Evolutionary conservation across 2,888 invertebrate species (phyloP), one percentile per base, ranked within the genome.

Genomic region (Acanthosepion esculentum): DNA sequence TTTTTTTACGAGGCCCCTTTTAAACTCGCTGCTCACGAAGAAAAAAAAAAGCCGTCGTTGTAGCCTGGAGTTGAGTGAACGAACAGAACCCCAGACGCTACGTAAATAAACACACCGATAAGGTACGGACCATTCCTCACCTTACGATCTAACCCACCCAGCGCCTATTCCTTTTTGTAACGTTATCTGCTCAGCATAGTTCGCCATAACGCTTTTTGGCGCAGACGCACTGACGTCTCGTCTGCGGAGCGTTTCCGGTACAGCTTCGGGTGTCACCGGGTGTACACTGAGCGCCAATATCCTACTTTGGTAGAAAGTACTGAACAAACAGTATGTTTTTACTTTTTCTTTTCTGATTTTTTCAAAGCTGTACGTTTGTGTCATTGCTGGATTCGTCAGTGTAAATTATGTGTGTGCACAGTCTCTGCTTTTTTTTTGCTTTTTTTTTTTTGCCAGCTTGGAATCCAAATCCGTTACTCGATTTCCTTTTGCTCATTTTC

Each of bases 1-100:
- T 78, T 3, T 15, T 78, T 78, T 78, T 78, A 33, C 2, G n/a
- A 4, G n/a, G 78, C n/a, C 12, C 0, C 78, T 12, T n/a, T 78
- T n/a, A 78, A 78, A 78, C n/a, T n/a, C 78, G 78, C n/a, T 78
- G 78, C n/a, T 12, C 78, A 33, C 78, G 78, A 78, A 78, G 29
- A 78, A 29, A 78, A 78, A 78, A 78, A 23, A 78, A 78, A 78
- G 2, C 12, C 78, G 78, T n/a, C n/a, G n/a, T 33, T 33, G 78
- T 78, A 78, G 78, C 78, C 78, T 78, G n/a, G n/a, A 78, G 78
- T 78, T 78, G 78, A 78, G 78, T 78, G 78, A 78, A 78, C 78
- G 78, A 78, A 78, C 78, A 78, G 78, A 78, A 78, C n/a, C 78
- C 78, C 78, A 78, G 78, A 78, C 78, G n/a, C 78, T 78, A 78